Evolutionary conservation across 2,113 vertebrate species (phyloP).

Genomic region (Apeltes quadracus): DNA sequence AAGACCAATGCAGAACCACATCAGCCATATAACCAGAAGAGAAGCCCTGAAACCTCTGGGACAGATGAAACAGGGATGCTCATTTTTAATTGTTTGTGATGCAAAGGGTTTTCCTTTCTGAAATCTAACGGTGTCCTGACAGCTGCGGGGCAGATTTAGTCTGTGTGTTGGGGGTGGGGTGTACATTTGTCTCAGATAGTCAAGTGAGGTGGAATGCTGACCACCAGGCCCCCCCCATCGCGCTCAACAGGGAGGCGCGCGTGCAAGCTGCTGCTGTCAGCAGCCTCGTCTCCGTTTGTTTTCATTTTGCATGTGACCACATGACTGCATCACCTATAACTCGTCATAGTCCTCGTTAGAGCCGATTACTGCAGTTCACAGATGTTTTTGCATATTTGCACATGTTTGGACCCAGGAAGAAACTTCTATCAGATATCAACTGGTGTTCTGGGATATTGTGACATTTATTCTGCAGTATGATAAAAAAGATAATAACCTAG

Average conservation of each 20-base stretch:
- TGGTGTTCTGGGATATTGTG: not conserved
- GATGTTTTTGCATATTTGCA: not conserved
- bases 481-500: not conserved
- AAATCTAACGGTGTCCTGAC: slow-evolving; percentile 9
- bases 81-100: not conserved
- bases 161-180: slow-evolving; percentile 3
- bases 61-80: not conserved
- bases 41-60: not conserved
- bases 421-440: not conserved
- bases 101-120: not conserved
- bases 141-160: slow-evolving; percentile 26
- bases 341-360: not conserved
- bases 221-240: not conserved
- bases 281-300: not conserved
- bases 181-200: slow-evolving; percentile 20
- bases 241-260: not conserved
- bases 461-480: not conserved
- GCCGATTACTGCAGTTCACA: not conserved
- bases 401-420: not conserved
- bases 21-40: not conserved
- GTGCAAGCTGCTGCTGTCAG: not conserved
- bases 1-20: too few species aligned
- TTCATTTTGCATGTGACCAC: not conserved
- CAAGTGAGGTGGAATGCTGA: slow-evolving; percentile 27
- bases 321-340: not conserved